These are phyloP conservation scores for Dolichopus griseipennis DNA, from an alignment of 2,888 invertebrate species.

Conservation along the genomic window DNA sequence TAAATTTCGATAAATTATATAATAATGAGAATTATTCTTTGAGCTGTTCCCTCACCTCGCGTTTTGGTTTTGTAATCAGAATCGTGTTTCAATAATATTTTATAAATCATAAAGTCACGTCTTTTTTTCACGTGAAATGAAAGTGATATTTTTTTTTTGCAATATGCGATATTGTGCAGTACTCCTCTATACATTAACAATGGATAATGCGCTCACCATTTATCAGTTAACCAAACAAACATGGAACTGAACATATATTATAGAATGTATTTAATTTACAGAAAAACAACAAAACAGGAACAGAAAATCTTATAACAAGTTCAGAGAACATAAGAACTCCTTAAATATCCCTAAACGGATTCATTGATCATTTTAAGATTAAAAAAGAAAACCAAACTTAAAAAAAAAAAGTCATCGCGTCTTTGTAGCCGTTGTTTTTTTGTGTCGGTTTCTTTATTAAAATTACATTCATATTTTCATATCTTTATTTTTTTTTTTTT, in stretches of 20 bases:
- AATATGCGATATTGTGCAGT: no score
- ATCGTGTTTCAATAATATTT: not conserved
- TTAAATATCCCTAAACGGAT: conserved; percentile 1
- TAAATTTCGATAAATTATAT: no score
- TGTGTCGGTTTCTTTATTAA: not conserved
- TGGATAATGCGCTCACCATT: not conserved
- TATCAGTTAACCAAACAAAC: not conserved
- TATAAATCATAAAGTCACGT: not conserved
- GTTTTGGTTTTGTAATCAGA: no score
- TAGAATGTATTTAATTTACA: no score
- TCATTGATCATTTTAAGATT: conserved; percentile 1
- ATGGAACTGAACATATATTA: not conserved
- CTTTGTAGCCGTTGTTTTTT: not conserved
- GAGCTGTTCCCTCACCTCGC: no score
- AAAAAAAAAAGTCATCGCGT: not conserved
- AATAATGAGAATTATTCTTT: no score
- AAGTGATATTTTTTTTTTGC: not conserved
- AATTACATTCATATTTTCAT: conserved; percentile 1
- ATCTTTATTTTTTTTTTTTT: not conserved
- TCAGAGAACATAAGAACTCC: not conserved
- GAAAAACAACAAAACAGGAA: not conserved
- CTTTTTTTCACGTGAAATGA: not conserved
- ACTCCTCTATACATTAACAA: not conserved
- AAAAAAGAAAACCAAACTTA: no score
- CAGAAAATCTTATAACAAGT: not conserved